Conservation (phyloP, 2,797 vertebrate genomes). For the Allenopithecus nigroviridis region DNA sequence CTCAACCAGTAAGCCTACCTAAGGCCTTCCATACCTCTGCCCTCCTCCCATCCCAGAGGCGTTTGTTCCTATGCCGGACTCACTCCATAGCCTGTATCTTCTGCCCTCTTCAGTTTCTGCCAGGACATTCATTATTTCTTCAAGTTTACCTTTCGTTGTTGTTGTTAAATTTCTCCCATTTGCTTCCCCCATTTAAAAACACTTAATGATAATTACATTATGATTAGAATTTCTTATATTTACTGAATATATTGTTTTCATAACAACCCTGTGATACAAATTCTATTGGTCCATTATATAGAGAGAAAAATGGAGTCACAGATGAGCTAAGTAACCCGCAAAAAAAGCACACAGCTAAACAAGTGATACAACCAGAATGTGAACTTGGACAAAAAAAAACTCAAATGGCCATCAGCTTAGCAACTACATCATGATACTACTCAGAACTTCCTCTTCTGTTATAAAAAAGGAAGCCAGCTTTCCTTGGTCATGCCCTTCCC, state of each 20-base stretch:
- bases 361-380: too few relatives aligned
- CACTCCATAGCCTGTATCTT: too few relatives aligned
- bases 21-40: rapidly evolving
- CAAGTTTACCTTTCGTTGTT: background rate
- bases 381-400: background rate
- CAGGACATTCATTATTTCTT: background rate
- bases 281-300: background rate
- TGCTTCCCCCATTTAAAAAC: background rate
- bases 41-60: background rate
- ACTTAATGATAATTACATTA: background rate
- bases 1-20: background rate
- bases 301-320: background rate
- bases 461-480: background rate
- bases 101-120: background rate
- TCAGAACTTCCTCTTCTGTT: background rate
- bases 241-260: background rate
- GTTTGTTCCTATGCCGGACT: rapidly evolving
- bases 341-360: background rate
- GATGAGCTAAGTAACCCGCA: background rate
- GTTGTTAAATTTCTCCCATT: background rate
- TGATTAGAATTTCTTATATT: background rate
- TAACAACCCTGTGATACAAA: background rate
- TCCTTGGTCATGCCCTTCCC: background rate
- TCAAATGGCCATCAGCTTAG: rapidly evolving
- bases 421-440: rapidly evolving